Conservation (phyloP, 2,888 invertebrate species). For the Drosophila dives region DNA sequence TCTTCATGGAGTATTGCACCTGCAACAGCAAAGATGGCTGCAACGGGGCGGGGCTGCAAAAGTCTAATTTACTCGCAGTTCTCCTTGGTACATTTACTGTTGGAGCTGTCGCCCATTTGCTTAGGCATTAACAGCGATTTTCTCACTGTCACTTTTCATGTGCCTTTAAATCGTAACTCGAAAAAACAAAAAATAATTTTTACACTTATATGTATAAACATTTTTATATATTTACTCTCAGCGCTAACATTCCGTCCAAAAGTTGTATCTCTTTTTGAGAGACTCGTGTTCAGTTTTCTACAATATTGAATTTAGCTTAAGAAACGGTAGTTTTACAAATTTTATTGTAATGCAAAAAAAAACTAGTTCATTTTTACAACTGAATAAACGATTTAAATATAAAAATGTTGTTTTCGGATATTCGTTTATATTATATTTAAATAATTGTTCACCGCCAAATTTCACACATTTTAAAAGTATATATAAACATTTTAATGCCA, state of each 20-base stretch:
- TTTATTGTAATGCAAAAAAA: constrained; percentile 56
- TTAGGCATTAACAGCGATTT: constrained; percentile 45
- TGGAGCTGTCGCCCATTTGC: constrained; percentile 51
- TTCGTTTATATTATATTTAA: background rate
- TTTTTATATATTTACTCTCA: background rate
- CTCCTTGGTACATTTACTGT: constrained; percentile 50
- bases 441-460: background rate
- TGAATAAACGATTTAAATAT: constrained; percentile 37
- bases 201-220: constrained; percentile 40
- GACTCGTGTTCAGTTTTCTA: constrained; percentile 42
- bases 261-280: constrained; percentile 30
- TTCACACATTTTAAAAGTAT: background rate
- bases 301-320: constrained; percentile 49
- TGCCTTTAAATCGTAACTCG: constrained; percentile 56
- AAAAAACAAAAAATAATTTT: constrained; percentile 44
- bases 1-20: constrained; percentile 97
- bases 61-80: constrained; percentile 66
- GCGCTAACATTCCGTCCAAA: constrained; percentile 34
- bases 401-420: background rate
- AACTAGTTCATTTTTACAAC: constrained; percentile 44
- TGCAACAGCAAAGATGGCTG: constrained; percentile 97
- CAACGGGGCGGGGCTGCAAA: constrained; percentile 87
- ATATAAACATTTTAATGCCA: background rate
- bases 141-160: constrained; percentile 24
- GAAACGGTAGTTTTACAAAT: constrained; percentile 55